Evolutionary conservation across 2,113 vertebrate genomes (phyloP).

Genomic region (Cynopterus brachyotis): DNA sequence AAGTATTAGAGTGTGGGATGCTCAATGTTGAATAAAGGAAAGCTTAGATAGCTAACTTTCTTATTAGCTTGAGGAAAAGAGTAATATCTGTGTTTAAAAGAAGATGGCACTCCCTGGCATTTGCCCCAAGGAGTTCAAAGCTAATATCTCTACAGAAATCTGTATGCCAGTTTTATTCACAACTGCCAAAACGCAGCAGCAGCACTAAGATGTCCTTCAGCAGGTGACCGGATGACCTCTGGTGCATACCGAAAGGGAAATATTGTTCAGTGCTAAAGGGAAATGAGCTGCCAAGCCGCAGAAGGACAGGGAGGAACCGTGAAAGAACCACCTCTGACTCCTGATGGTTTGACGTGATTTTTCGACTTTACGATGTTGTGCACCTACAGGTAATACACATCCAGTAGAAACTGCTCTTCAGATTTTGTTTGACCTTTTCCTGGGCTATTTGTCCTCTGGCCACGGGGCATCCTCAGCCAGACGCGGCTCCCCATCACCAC

Average conservation of each 20-base stretch:
- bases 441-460: not conserved
- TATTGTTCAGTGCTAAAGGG: not conserved
- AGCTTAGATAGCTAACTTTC: not conserved
- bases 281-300: no score
- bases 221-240: not conserved
- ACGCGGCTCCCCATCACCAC: not conserved
- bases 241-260: not conserved
- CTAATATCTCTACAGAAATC: not conserved
- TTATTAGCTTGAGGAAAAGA: not conserved
- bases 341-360: not conserved
- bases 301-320: not conserved
- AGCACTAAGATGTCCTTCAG: not conserved
- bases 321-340: not conserved
- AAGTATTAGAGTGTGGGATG: not conserved
- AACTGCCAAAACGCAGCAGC: not conserved
- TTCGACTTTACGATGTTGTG: not conserved
- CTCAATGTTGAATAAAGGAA: not conserved
- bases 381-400: not conserved
- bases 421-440: not conserved
- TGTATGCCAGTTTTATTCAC: not conserved
- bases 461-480: not conserved
- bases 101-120: not conserved
- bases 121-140: not conserved
- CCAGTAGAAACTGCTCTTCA: not conserved
- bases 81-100: not conserved